Conservation (phyloP, 2,888 invertebrate genomes). For the Doris montereyensis region DNA sequence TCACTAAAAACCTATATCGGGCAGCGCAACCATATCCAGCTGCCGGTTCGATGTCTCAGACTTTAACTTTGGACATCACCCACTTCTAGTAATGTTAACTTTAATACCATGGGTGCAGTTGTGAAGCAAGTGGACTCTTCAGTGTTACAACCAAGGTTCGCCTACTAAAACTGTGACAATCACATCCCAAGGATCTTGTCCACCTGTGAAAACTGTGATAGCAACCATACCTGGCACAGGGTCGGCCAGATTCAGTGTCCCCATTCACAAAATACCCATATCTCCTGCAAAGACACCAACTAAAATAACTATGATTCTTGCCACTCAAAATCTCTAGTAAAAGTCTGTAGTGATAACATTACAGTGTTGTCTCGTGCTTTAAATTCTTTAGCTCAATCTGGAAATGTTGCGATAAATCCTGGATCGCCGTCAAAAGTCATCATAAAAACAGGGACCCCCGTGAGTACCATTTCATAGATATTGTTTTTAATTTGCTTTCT, state of each 20-base stretch:
- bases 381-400: slow-evolving; percentile 39
- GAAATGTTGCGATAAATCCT: slow-evolving; percentile 48
- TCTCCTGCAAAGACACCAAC: slow-evolving; percentile 74
- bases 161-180: slow-evolving; percentile 79
- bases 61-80: slow-evolving; percentile 37
- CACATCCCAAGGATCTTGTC: slow-evolving; percentile 76
- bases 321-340: slow-evolving; percentile 79
- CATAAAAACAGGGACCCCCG: slow-evolving; percentile 59
- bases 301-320: slow-evolving; percentile 75
- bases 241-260: slow-evolving; percentile 57
- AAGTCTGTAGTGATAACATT: slow-evolving; percentile 71
- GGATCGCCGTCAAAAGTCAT: slow-evolving; percentile 71
- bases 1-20: slow-evolving; percentile 70
- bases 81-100: slow-evolving; percentile 13
- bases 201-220: slow-evolving; percentile 61
- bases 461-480: too few relatives aligned
- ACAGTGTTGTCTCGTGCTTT: slow-evolving; percentile 54
- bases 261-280: slow-evolving; percentile 64
- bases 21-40: slow-evolving; percentile 60
- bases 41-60: slow-evolving; percentile 25
- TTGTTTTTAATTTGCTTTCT: too few relatives aligned
- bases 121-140: slow-evolving; percentile 22
- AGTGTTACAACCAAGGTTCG: slow-evolving; percentile 44
- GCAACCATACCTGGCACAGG: slow-evolving; percentile 56
- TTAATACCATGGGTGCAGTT: slow-evolving; percentile 42